These are phyloP conservation scores for Callimorpha dominula DNA, from an alignment of 2,888 invertebrate genomes.

Conservation along the genomic window DNA sequence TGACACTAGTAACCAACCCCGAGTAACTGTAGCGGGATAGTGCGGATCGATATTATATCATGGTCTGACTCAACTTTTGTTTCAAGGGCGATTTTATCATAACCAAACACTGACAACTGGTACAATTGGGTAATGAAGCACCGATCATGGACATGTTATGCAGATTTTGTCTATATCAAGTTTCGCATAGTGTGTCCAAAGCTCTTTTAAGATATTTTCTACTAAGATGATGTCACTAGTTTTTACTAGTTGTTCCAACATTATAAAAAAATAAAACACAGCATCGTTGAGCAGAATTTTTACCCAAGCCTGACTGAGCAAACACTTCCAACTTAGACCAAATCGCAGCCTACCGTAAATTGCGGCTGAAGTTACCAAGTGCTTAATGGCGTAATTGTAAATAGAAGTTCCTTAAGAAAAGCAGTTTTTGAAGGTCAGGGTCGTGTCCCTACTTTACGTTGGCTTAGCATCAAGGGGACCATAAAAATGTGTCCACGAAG, in stretches of 20 bases:
- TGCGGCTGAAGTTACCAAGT: not conserved
- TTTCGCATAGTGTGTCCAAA: not conserved
- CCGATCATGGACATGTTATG: slow-evolving; percentile 7
- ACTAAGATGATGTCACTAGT: not conserved
- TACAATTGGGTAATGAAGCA: slow-evolving; percentile 37
- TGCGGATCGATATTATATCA: slow-evolving; percentile 68
- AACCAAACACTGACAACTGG: slow-evolving; percentile 33
- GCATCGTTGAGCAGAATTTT: not conserved
- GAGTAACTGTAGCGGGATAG: slow-evolving; percentile 53
- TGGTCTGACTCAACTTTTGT: slow-evolving; percentile 58
- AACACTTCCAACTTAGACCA: not conserved
- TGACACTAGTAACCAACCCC: slow-evolving; percentile 65
- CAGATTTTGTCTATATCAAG: not conserved
- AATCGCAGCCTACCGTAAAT: not conserved
- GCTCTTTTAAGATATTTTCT: not conserved
- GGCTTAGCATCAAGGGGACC: not conserved
- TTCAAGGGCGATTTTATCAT: slow-evolving; percentile 59
- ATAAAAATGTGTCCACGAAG: not conserved
- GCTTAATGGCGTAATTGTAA: not conserved
- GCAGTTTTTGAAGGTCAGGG: not conserved
- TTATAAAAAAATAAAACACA: not conserved
- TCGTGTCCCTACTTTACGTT: no score
- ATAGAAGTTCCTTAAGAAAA: not conserved
- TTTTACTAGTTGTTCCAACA: not conserved
- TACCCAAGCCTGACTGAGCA: no score